Conservation (phyloP, 2,888 invertebrate genomes). For the Heliconius cydno region DNA sequence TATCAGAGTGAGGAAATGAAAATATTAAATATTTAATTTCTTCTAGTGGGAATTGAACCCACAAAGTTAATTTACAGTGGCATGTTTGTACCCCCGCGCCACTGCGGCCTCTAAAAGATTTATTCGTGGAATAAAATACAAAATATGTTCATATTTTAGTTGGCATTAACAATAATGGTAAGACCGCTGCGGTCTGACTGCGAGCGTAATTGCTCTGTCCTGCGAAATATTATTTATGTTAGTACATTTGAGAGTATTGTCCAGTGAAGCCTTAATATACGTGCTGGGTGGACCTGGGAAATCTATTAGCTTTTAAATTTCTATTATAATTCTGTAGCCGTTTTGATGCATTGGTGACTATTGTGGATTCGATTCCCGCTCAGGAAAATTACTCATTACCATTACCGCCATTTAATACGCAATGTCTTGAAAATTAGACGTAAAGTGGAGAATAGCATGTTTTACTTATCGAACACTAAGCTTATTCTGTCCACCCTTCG, state of each 20-base stretch:
- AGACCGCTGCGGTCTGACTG: conserved; percentile 22
- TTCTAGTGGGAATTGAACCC: too few relatives aligned
- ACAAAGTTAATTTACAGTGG: too few relatives aligned
- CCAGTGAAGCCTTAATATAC: not conserved
- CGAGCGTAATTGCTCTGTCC: conserved; percentile 27
- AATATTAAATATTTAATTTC: too few relatives aligned
- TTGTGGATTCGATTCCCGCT: too few relatives aligned
- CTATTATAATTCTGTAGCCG: not conserved
- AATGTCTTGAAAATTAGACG: not conserved
- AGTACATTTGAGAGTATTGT: conserved; percentile 1
- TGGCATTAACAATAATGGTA: conserved; percentile 24
- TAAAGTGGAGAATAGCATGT: not conserved
- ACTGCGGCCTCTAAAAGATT: not conserved
- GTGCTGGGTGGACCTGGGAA: not conserved
- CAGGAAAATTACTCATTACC: too few relatives aligned
- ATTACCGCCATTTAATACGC: too few relatives aligned
- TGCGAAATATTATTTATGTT: conserved; percentile 27
- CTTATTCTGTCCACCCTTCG: not conserved
- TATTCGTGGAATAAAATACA: not conserved
- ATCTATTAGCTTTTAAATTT: not conserved
- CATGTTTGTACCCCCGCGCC: too few relatives aligned
- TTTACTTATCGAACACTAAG: not conserved
- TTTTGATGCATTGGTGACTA: not conserved
- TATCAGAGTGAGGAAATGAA: too few relatives aligned
- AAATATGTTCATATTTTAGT: conserved; percentile 16